Evolutionary conservation across 2,113 vertebrate species (phyloP), one percentile per base, ranked within the genome.

Genomic region (Leptosomus discolor): DNA sequence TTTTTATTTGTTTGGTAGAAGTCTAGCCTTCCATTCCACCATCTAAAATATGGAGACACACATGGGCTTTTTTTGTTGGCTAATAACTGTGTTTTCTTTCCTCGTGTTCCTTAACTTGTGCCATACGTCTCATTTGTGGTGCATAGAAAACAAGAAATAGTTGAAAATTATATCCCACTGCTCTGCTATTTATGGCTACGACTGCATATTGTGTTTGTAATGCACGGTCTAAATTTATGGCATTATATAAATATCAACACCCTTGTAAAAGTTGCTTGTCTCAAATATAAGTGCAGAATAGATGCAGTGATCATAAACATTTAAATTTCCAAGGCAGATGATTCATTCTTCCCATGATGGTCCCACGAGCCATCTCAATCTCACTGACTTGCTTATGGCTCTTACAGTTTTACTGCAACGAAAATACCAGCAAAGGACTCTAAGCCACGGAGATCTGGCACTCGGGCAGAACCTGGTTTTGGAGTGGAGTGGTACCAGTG

Each of bases 181-280:
- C 65, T 89, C 57, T 1, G 3, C 54, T 92, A 46, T 94, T 95
- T 92, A 69, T 91, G 85, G 45, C 57, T 63, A 29, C 12, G 3
- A 65, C 77, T 91, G 65, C 89, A 90, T 95, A 77, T 50, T 90
- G 37, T 94, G 83, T 92, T 93, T 94, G 79, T 81, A 94, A 89
- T 51, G 77, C 93, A 80, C 65, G 15, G 3, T 69, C 91, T 96
- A 80, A 89, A 94, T 97, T 95, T 88, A 73, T 76, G 54, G 84
- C 85, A 92, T 94, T 82, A 69, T 58, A 91, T 96, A 96, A 97
- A 96, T 96, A 97, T 74, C 74, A 92, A 76, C 92, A 92, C 64
- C 76, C 92, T 79, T 95, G 80, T 91, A 91, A 75, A 92, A 95
- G 69, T 89, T 91, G 77, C 2, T 7, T 92, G 86, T 85, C 86